Evolutionary conservation across 2,888 invertebrate genomes (phyloP).

Genomic region (Caenorhabditis sp.): DNA sequence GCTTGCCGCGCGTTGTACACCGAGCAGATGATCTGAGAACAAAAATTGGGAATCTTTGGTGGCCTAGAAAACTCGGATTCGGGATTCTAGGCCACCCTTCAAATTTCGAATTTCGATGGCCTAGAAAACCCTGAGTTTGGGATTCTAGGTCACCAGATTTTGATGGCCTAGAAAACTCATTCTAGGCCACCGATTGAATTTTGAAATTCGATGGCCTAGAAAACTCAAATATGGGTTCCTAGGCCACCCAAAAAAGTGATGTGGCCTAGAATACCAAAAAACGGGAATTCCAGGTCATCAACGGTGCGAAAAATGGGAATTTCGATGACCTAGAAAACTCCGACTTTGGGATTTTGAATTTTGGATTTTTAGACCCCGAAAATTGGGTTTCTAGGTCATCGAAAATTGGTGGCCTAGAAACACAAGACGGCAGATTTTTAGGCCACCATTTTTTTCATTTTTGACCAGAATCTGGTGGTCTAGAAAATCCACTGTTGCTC

Average conservation of each 20-base stretch:
- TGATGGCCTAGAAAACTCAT: not conserved
- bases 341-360: too few species aligned
- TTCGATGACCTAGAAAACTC: not conserved
- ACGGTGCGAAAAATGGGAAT: not conserved
- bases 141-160: not conserved
- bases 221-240: not conserved
- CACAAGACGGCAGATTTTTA: too few species aligned
- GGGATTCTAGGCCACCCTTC: not conserved
- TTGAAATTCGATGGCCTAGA: too few species aligned
- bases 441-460: too few species aligned
- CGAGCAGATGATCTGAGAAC: slow-evolving; percentile 54
- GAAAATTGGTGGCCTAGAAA: too few species aligned
- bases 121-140: not conserved
- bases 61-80: not conserved
- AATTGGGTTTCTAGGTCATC: not conserved
- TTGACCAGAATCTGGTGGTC: too few species aligned
- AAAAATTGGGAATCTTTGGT: not conserved
- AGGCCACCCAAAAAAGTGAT: not conserved
- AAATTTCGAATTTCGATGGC: not conserved
- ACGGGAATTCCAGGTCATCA: not conserved
- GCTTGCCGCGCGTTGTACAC: slow-evolving; percentile 62
- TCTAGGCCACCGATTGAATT: not conserved
- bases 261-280: not conserved
- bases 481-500: too few species aligned
- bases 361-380: too few species aligned